Percentiles rank a stretch among this genome's conserved stretches.
phyloP scores from a whole-genome alignment of 1,140 invertebrate species.

The Ectropis grisescens region DNA sequence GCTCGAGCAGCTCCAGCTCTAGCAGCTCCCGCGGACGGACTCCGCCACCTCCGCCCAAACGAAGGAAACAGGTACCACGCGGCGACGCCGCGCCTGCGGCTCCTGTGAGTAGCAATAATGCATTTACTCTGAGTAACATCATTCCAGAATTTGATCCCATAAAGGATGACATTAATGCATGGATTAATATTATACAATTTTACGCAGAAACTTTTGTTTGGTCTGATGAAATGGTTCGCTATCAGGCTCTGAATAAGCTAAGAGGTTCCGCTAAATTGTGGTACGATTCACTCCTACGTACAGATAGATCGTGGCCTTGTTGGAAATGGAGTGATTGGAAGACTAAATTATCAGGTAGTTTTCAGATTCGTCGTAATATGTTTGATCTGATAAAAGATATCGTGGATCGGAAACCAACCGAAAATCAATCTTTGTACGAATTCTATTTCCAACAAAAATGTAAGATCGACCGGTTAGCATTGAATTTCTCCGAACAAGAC shows the following conservation, averaged over 20 bases:
- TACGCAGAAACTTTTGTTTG: no score
- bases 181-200: no score
- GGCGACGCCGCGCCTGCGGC: no score
- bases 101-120: no score
- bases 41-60: no score
- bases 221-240: constrained; percentile 9
- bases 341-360: constrained; percentile 3
- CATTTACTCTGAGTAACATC: no score
- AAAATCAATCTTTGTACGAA: constrained; percentile 13
- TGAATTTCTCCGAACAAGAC: constrained; percentile 9
- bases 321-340: constrained; percentile 17
- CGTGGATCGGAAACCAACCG: constrained; percentile 8
- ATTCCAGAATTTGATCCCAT: constrained; percentile 7
- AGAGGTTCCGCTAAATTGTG: constrained; percentile 15
- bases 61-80: no score
- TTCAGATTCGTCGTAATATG: constrained; percentile 11
- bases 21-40: no score
- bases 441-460: constrained; percentile 2
- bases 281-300: constrained; percentile 16
- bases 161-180: no score
- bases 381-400: constrained; percentile 12
- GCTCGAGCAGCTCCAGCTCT: no score
- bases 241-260: constrained; percentile 16
- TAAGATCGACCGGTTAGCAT: not conserved
- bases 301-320: constrained; percentile 6